Base-by-base conservation (phyloP, 2,797 vertebrate species). In the Caiman crocodilus region DNA sequence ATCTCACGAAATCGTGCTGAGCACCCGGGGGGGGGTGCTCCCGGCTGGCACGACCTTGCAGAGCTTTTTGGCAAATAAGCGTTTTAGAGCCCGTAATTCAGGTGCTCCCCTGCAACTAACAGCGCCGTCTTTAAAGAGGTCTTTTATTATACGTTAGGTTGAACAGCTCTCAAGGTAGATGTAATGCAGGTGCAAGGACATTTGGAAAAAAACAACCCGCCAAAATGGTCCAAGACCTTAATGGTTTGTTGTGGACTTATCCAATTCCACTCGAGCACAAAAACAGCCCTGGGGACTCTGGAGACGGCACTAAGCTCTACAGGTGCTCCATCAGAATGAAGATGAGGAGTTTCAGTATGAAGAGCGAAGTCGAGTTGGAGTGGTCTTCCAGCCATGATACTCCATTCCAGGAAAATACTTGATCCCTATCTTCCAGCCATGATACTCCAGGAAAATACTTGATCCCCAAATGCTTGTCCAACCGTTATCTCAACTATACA, bases 241-340 rank as follows among this genome's bases (percentile, higher is more conserved):
- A 0, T 5, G 1, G 8, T 5, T 18, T 10, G 4, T 2, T 4
- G 3, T 11, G 9, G 55, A 18, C 17, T 20, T 4, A n/a, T 13
- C 63, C 50, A 58, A 23, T 1, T 69, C 65, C 65, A 69, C 65
- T 20, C 18, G 11, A 30, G 65, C 65, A 69, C 42, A 50, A 32
- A 69, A 20, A 69, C 28, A 35, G 65, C 18, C 9, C 18, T 69
- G 30, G 65, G 7, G 65, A 30, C 30, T 35, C 32, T 69, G 18
- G 21, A 67, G 65, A 30, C 30, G 3, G 32, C 65, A 10, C 32
- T 32, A 32, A 32, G 65, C 20, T 35, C 30, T 69, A 35, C 3
- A 50, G 9, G 42, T 50, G 42, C 42, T 50, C 10, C 9, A 50
- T 50, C 42, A 50, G 42, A 50, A 50, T 50, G 42, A 50, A 50